phyloP scores from a whole-genome alignment of 2,888 invertebrate species.

The Eledona agricola region DNA sequence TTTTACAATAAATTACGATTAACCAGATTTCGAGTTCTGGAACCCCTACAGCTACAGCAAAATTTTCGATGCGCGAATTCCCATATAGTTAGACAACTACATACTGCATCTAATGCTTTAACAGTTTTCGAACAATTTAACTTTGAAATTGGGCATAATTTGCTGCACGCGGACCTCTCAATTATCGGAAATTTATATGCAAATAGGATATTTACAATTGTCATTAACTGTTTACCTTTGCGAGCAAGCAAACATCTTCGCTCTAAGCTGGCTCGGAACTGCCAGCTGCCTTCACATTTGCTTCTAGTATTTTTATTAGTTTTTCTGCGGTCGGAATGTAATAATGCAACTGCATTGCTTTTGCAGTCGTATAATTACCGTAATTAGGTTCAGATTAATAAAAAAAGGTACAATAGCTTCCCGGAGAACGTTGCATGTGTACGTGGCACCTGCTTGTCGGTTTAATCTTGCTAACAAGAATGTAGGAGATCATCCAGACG shows the following conservation, averaged over 20 bases:
- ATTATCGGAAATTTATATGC: slow-evolving; percentile 56
- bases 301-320: slow-evolving; percentile 12
- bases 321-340: too few relatives aligned
- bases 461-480: slow-evolving; percentile 41
- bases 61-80: slow-evolving; percentile 22
- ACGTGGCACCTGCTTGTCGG: slow-evolving; percentile 36
- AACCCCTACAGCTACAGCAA: slow-evolving; percentile 3
- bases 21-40: too few relatives aligned
- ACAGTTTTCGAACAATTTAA: slow-evolving; percentile 53
- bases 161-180: slow-evolving; percentile 47
- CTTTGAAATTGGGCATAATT: slow-evolving; percentile 51
- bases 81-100: slow-evolving; percentile 30
- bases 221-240: slow-evolving; percentile 46
- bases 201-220: slow-evolving; percentile 51
- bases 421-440: slow-evolving; percentile 25
- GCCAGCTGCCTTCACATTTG: not conserved
- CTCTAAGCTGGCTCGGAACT: not conserved
- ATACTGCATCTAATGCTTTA: slow-evolving; percentile 42
- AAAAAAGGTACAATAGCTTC: slow-evolving; percentile 17
- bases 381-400: slow-evolving; percentile 32
- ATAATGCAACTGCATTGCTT: not conserved
- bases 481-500: slow-evolving; percentile 39
- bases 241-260: slow-evolving; percentile 33
- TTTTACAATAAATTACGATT: slow-evolving; percentile 9
- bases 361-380: slow-evolving; percentile 16